These are phyloP conservation scores for Neosilurus hyrtlii DNA, from an alignment of 2,797 vertebrate species.

Conservation along the genomic window DNA sequence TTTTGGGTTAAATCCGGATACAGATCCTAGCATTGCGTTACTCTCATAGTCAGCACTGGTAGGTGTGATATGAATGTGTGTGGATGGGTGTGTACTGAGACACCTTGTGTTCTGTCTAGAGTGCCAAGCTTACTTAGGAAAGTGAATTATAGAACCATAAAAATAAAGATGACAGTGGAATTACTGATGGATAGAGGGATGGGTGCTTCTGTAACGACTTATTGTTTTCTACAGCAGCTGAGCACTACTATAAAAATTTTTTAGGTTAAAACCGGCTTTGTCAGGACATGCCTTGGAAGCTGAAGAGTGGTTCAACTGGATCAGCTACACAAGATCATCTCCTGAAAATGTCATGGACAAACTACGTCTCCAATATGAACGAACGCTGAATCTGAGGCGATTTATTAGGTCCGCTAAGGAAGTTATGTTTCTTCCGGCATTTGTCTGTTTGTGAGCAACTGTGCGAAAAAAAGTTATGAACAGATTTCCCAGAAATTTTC, in stretches of 20 bases:
- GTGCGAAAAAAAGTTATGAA: too few species aligned
- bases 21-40: neutral
- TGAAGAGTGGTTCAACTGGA: conserved; percentile 3
- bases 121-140: neutral
- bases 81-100: neutral
- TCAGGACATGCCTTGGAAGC: conserved; percentile 17
- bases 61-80: neutral
- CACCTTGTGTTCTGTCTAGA: neutral
- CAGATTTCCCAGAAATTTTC: too few species aligned
- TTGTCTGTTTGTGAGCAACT: too few species aligned
- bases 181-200: neutral
- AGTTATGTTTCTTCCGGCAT: too few species aligned
- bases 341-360: neutral
- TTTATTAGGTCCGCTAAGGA: too few species aligned
- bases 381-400: too few species aligned
- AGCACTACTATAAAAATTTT: neutral
- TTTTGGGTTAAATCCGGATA: neutral
- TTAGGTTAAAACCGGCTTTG: neutral
- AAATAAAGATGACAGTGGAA: neutral
- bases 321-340: neutral
- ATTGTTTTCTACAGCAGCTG: neutral
- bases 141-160: neutral
- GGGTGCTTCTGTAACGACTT: neutral
- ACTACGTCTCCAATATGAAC: too few species aligned
- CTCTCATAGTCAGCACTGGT: neutral